Evolutionary conservation across 2,113 vertebrate genomes (phyloP), one percentile per base, ranked within the genome.

Genomic region (Indri indri): DNA sequence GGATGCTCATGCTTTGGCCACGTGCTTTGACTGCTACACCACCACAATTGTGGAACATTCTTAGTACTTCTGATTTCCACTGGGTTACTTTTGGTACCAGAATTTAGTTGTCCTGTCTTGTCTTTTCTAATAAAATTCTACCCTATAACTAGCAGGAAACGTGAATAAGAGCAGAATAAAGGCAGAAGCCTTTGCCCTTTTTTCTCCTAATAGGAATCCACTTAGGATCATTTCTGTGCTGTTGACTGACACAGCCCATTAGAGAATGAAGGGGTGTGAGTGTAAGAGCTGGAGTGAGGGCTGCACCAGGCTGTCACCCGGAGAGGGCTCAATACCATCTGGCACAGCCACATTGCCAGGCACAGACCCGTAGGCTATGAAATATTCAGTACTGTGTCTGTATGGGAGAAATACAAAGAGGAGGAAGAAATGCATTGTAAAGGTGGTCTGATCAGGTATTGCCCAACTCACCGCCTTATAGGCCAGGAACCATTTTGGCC

Each of bases 51-150:
- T 14, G 23, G 17, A 3, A 6, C 77, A 10, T 34, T 77, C 61
- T 10, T 37, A 30, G 8, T 65, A 12, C 47, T 89, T 57, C 61
- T 89, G 71, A 85, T 47, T 88, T 59, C 71, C 4, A 32, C 5
- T 45, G 45, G 27, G 40, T 45, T 87, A 68, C 23, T 95, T 91
- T 71, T 47, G 68, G 23, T 59, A 66, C 40, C 63, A 10, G 89
- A 92, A 23, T 65, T 86, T 90, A 74, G 66, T 84, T 81, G 85
- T 85, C 37, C 34, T 76, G 13, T 88, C n/a, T 52, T 87, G 23
- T 79, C 47, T 88, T 91, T 93, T 77, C 88, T 86, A 61, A 96
- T 30, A 66, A 52, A 83, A 82, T 81, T 82, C 66, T 70, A 20
- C 74, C 50, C 18, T 27, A 7, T 59, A 68, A 66, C 27, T 22